Evolutionary conservation across 2,888 invertebrate genomes (phyloP), one percentile per base, ranked within the genome.

Genomic region (Leptinotarsa juncta): DNA sequence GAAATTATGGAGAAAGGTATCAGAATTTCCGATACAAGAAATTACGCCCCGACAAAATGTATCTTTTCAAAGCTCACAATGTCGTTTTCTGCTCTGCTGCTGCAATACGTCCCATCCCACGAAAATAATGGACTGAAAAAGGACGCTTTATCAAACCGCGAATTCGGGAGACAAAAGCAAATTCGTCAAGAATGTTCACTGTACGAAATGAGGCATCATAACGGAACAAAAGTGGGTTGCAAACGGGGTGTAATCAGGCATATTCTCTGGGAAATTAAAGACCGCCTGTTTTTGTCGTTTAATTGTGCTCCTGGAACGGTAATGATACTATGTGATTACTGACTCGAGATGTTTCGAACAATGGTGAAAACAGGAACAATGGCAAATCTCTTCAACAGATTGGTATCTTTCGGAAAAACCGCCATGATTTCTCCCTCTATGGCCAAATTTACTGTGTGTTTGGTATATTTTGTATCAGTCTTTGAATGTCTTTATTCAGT

Each of bases 141-240:
- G 72, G 67, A 65, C 72, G 77, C 76, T 80, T 76, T 78, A 78
- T 79, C 77, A 75, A 77, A 77, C 78, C 76, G 78, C 79, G 77
- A 81, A 80, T 80, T 80, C 77, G 73, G 73, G 74, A 71, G 76
- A 80, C 80, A 81, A 81, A 74, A 79, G 79, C 71, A 75, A 80
- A 78, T 81, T 80, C 80, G 79, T 80, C 80, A 80, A 78, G 79
- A 77, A 79, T 81, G 79, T 78, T 79, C 70, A 72, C 71, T 76
- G 70, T 70, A 75, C 79, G 75, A 81, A 81, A 81, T 79, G 79
- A 79, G 81, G 74, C 79, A 70, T 77, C 72, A 77, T 74, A 78
- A 79, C 79, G 74, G 80, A 76, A 81, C 80, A 80, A 80, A 79
- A 75, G 79, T 72, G 70, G 68, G 68, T n/a, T 68, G 68, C 32